A percentile compares a stretch with the other conserved stretches of the same genome.
phyloP scores from a whole-genome alignment of 2,888 invertebrate genomes.

The Notodonta dromedarius region DNA sequence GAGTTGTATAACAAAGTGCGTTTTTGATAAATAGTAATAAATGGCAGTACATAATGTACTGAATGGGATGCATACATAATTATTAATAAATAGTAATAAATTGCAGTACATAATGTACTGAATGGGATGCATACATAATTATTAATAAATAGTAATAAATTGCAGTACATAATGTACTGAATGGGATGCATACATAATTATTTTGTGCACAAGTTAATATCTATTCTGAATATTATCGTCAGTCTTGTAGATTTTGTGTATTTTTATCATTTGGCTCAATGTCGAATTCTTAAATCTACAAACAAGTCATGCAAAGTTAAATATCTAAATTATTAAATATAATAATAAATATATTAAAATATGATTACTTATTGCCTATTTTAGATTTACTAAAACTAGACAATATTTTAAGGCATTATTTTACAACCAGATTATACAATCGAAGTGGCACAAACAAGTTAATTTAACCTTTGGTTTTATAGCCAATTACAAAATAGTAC shows the following conservation, averaged over 20 bases:
- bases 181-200: conserved; percentile 44
- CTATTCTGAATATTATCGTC: conserved; percentile 84
- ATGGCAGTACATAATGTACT: conserved; percentile 61
- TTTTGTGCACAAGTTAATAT: conserved; percentile 79
- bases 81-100: conserved; percentile 68
- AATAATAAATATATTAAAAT: conserved; percentile 73
- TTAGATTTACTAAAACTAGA: conserved; percentile 51
- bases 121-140: conserved; percentile 46
- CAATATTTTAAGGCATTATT: conserved; percentile 61
- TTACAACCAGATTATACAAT: conserved; percentile 69
- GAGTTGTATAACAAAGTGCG: conserved; percentile 82
- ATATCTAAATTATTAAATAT: conserved; percentile 74
- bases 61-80: conserved; percentile 49
- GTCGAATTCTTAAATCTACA: conserved; percentile 69
- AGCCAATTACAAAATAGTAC: conserved; percentile 63
- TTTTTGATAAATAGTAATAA: conserved; percentile 68
- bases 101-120: conserved; percentile 61
- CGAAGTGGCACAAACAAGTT: conserved; percentile 71
- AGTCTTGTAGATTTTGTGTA: conserved; percentile 83
- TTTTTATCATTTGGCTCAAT: conserved; percentile 78
- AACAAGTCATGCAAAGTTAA: conserved; percentile 78
- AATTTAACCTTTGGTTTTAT: conserved; percentile 71
- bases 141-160: conserved; percentile 68
- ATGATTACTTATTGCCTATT: conserved; percentile 47
- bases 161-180: conserved; percentile 62